phyloP scores from a whole-genome alignment of 2,113 vertebrate species.

The Rhizomys pruinosus region DNA sequence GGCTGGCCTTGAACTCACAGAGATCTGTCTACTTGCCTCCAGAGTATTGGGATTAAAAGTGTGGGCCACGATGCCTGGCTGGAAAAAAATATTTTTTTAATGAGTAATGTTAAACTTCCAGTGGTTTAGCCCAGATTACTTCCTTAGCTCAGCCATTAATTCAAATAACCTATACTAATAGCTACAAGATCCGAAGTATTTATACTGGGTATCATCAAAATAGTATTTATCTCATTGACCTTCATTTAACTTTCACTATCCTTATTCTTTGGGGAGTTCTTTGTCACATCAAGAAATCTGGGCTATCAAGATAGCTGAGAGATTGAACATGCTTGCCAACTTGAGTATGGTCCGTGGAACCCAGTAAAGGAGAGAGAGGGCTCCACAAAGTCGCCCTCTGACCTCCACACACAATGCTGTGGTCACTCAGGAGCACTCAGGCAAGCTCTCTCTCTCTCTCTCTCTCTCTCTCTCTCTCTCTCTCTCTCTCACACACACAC shows the following conservation, averaged over 20 bases:
- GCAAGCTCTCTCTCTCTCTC: too few species aligned
- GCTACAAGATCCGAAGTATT: background rate
- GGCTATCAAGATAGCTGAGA: too few species aligned
- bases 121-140: background rate
- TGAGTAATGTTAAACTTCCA: slow-evolving; percentile 9
- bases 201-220: background rate
- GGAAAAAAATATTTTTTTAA: background rate
- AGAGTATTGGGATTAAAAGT: too few species aligned
- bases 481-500: too few species aligned
- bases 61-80: too few species aligned
- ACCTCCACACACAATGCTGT: background rate
- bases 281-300: slow-evolving; percentile 12
- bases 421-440: background rate
- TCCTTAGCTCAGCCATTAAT: background rate
- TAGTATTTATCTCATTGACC: background rate
- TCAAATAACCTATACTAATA: slow-evolving; percentile 39
- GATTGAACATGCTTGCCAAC: too few species aligned
- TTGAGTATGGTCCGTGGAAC: too few species aligned
- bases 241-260: background rate
- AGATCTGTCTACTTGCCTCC: too few species aligned
- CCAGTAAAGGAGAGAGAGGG: too few species aligned
- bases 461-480: too few species aligned
- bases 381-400: too few species aligned
- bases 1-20: too few species aligned
- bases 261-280: background rate